phyloP scores from a whole-genome alignment of 2,113 vertebrate genomes.

The Cryptoleucopteryx plumbea region DNA sequence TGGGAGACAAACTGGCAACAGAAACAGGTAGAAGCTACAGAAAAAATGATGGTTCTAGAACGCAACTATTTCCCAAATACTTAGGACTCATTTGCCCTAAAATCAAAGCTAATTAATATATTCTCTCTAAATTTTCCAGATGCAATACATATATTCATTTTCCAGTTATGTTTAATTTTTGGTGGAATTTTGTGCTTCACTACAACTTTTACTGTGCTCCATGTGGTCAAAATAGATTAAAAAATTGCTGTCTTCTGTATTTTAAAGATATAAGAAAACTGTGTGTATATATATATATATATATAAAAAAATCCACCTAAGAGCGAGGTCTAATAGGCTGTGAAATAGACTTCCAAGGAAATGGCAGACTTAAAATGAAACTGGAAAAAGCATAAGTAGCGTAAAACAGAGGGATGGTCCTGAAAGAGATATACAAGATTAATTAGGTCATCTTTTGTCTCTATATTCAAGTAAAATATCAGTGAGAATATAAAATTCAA shows the following conservation, averaged over 20 bases:
- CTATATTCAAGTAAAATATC: conserved; percentile 35
- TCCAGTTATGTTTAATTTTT: neutral
- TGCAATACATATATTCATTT: neutral
- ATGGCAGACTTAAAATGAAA: neutral
- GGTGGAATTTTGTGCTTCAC: neutral
- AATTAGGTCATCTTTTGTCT: conserved; percentile 2
- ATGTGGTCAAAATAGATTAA: neutral
- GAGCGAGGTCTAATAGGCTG: neutral
- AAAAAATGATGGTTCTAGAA: neutral
- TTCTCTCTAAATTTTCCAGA: neutral
- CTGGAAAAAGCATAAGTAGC: neutral
- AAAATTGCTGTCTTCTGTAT: neutral
- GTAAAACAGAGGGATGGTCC: neutral
- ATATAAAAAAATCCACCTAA: neutral
- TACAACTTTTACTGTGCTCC: neutral
- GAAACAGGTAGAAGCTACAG: neutral
- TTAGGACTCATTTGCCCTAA: neutral
- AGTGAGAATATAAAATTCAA: conserved; percentile 15
- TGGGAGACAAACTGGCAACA: neutral
- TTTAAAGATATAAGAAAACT: neutral
- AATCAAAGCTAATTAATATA: neutral
- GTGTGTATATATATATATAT: neutral
- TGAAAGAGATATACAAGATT: neutral
- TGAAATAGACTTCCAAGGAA: conserved; percentile 19
- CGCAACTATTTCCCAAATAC: neutral